A percentile compares a stretch with the other conserved stretches of the same genome.
phyloP scores from a whole-genome alignment of 2,797 vertebrate species.

The Apogon hyalosoma region DNA sequence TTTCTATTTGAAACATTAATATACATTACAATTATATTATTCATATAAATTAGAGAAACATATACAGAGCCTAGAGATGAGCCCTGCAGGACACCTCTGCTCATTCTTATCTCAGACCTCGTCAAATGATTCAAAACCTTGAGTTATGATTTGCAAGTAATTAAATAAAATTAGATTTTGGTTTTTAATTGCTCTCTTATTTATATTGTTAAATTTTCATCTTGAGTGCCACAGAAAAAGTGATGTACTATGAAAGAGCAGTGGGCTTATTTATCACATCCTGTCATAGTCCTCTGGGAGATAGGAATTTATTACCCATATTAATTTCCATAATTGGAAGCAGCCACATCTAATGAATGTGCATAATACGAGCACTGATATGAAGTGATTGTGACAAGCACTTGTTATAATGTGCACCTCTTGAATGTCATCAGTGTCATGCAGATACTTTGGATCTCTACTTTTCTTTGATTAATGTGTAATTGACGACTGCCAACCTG shows the following conservation, averaged over 20 bases:
- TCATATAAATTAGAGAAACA: slow-evolving; percentile 5
- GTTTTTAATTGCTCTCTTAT: slow-evolving; percentile 52
- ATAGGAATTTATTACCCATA: slow-evolving; percentile 58
- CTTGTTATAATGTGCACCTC: slow-evolving; percentile 41
- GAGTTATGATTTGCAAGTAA: slow-evolving; percentile 10
- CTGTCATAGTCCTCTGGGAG: slow-evolving; percentile 46
- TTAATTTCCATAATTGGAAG: slow-evolving; percentile 70
- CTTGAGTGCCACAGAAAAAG: slow-evolving; percentile 16
- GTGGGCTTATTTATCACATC: slow-evolving; percentile 59
- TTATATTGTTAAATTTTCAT: slow-evolving; percentile 38
- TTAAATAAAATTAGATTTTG: slow-evolving; percentile 40
- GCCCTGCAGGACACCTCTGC: slow-evolving; percentile 22
- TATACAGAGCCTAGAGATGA: neutral
- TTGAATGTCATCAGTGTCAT: slow-evolving; percentile 35
- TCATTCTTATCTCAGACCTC: slow-evolving; percentile 5
- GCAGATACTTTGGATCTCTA: slow-evolving; percentile 17
- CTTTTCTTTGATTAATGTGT: slow-evolving; percentile 6
- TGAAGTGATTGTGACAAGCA: slow-evolving; percentile 49
- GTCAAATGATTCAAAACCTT: slow-evolving; percentile 5
- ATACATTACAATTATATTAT: slow-evolving; percentile 3
- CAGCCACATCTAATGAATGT: slow-evolving; percentile 66
- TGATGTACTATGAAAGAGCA: slow-evolving; percentile 21
- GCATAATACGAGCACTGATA: slow-evolving; percentile 57
- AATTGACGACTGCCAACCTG: slow-evolving; percentile 17
- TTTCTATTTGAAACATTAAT: slow-evolving; percentile 7